phyloP scores from a whole-genome alignment of 2,113 vertebrate genomes.

The Bubo bubo region DNA sequence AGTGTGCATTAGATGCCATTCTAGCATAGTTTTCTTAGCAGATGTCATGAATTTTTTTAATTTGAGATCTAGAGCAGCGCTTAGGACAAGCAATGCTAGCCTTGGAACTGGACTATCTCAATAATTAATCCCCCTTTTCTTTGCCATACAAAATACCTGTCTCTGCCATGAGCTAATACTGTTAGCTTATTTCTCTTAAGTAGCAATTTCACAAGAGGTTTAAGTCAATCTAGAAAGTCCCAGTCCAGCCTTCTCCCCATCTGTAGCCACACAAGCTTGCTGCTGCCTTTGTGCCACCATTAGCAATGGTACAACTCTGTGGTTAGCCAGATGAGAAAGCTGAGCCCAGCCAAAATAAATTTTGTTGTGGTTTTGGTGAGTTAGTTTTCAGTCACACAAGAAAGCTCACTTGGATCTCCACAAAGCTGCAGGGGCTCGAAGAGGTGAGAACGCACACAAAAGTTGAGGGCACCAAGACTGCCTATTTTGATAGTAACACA shows the following conservation, averaged over 20 bases:
- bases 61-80: not conserved
- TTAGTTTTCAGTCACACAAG: not conserved
- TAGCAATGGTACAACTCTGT: not conserved
- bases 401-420: not conserved
- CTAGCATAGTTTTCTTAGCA: not conserved
- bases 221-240: not conserved
- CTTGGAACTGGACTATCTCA: not conserved
- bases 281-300: not conserved
- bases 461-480: not conserved
- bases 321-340: not conserved
- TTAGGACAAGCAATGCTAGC: not conserved
- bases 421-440: not conserved
- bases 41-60: not conserved
- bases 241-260: not conserved
- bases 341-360: not conserved
- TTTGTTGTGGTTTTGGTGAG: not conserved
- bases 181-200: not conserved
- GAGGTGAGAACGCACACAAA: not conserved
- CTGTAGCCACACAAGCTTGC: not conserved
- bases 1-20: not conserved
- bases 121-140: not conserved
- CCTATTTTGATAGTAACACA: not conserved
- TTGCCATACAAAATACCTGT: not conserved
- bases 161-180: not conserved
- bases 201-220: not conserved